Conservation (phyloP, 2,797 vertebrate species). For the Falco rusticolus region DNA sequence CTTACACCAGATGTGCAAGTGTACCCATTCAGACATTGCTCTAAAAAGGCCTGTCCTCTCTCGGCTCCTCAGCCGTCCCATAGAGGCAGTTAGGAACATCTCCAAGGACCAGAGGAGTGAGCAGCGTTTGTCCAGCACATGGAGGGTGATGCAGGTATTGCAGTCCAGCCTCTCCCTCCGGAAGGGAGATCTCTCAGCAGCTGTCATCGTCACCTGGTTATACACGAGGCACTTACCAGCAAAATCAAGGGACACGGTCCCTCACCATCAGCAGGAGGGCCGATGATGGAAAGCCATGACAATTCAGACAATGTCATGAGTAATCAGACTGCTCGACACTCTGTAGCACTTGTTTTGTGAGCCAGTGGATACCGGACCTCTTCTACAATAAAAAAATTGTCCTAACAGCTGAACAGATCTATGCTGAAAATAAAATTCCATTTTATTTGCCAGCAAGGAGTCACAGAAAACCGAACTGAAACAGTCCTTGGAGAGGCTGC, state of each 20-base stretch:
- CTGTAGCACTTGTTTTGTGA: not conserved
- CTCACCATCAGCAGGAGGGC: not conserved
- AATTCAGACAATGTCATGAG: not conserved
- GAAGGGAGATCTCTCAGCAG: not conserved
- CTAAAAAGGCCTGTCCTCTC: not conserved
- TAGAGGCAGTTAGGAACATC: not conserved
- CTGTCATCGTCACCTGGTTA: not conserved
- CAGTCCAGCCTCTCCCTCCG: not conserved
- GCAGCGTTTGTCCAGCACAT: not conserved
- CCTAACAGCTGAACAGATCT: not conserved
- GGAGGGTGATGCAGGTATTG: not conserved
- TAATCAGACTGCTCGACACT: not conserved
- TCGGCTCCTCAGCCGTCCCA: not conserved
- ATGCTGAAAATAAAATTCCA: not conserved
- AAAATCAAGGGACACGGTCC: fast-evolving
- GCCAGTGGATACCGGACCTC: not conserved
- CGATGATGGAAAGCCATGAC: not conserved
- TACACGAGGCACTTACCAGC: not conserved
- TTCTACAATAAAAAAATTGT: not conserved
- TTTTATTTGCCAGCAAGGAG: not conserved
- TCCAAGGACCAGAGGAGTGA: not conserved
- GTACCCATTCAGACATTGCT: not conserved
- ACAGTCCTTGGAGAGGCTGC: not conserved
- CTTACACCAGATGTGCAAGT: not conserved
- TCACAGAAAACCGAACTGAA: not conserved